These are phyloP conservation scores for Grus americana DNA, from an alignment of 2,113 vertebrate genomes.

Conservation along the genomic window DNA sequence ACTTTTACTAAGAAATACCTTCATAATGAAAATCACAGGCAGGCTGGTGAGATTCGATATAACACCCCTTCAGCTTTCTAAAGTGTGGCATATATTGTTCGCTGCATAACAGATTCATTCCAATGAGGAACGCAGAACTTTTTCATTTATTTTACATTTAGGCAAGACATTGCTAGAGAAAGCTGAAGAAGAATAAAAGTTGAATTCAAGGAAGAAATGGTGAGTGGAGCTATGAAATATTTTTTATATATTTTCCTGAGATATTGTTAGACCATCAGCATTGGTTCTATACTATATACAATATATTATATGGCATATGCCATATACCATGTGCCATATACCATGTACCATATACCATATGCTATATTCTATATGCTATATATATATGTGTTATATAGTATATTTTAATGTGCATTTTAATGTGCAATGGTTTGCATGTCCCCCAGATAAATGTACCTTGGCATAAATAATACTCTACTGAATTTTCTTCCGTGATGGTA, in stretches of 20 bases:
- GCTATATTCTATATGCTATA: too few species aligned
- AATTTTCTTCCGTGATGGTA: conserved; percentile 39
- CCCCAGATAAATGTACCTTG: conserved; percentile 23
- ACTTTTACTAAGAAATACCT: not conserved
- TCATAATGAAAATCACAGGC: conserved; percentile 13
- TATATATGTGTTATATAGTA: not conserved
- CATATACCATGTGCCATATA: too few species aligned
- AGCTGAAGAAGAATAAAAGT: not conserved
- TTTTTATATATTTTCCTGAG: not conserved
- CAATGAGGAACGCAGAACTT: not conserved
- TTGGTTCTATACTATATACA: not conserved
- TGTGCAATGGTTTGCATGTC: not conserved
- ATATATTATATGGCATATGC: too few species aligned
- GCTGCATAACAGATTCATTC: not conserved
- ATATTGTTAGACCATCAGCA: too few species aligned
- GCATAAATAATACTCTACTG: conserved; percentile 39
- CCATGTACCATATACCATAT: too few species aligned
- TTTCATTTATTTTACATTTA: not conserved
- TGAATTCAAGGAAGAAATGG: not conserved
- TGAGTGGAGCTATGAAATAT: not conserved
- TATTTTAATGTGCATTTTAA: conserved; percentile 39
- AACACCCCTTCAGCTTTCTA: not conserved
- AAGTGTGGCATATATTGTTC: not conserved
- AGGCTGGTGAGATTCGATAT: not conserved
- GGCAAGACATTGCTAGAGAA: not conserved